phyloP scores from a whole-genome alignment of 2,888 invertebrate species.

The Gibbula magus region DNA sequence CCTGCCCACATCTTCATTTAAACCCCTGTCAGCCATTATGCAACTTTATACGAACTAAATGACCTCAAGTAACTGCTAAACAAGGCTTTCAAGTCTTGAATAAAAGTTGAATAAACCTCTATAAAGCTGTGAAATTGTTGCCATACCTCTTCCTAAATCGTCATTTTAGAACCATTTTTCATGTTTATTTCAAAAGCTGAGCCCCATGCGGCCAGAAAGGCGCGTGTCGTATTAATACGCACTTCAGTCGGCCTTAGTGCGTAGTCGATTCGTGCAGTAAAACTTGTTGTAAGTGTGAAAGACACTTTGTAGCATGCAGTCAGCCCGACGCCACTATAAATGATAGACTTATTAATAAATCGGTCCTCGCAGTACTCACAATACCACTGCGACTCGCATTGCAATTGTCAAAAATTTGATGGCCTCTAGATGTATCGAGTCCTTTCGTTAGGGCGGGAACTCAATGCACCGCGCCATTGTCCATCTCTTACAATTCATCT shows the following conservation, averaged over 20 bases:
- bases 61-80: neutral
- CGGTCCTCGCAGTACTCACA: neutral
- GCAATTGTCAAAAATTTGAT: slow-evolving; percentile 22
- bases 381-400: slow-evolving; percentile 12
- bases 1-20: neutral
- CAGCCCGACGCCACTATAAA: slow-evolving; percentile 13
- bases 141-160: slow-evolving; percentile 17
- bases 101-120: slow-evolving; percentile 1
- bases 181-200: slow-evolving; percentile 2
- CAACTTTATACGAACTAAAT: slow-evolving; percentile 2
- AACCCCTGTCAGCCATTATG: neutral
- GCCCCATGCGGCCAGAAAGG: neutral
- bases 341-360: slow-evolving; percentile 23
- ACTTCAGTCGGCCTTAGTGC: neutral
- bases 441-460: neutral
- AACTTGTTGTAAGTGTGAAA: neutral
- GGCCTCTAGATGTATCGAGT: neutral
- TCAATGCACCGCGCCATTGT: neutral
- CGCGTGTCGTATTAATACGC: neutral
- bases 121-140: slow-evolving; percentile 15
- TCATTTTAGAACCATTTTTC: slow-evolving; percentile 21
- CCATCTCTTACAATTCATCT: neutral
- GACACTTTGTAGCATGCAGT: slow-evolving; percentile 7
- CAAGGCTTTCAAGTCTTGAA: neutral
- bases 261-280: slow-evolving; percentile 3